These are phyloP conservation scores for Morpho deidamia DNA, from an alignment of 2,888 invertebrate genomes.

Conservation along the genomic window DNA sequence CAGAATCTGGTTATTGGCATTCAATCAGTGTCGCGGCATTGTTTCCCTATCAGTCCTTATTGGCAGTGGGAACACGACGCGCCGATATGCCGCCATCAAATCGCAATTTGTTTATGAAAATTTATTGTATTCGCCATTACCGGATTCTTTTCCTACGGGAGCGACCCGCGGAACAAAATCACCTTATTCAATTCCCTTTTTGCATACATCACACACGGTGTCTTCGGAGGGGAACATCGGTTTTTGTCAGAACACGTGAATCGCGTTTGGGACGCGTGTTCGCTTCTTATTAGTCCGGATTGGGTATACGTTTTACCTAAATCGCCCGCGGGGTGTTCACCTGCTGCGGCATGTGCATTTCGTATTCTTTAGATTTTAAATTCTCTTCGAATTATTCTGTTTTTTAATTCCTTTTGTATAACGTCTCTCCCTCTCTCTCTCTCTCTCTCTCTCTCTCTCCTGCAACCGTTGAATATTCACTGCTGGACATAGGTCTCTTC, in stretches of 20 bases:
- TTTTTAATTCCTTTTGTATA: background rate
- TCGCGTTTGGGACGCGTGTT: slow-evolving; percentile 72
- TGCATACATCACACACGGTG: slow-evolving; percentile 74
- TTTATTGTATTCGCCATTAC: slow-evolving; percentile 79
- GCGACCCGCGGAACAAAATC: slow-evolving; percentile 73
- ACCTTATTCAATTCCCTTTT: slow-evolving; percentile 79
- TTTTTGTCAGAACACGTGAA: slow-evolving; percentile 76
- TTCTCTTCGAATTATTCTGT: background rate
- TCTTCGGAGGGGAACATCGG: slow-evolving; percentile 60
- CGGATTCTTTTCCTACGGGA: slow-evolving; percentile 75
- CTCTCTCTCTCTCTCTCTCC: too few species aligned
- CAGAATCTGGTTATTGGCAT: slow-evolving; percentile 53
- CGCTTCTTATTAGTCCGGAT: slow-evolving; percentile 73
- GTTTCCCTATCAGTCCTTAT: slow-evolving; percentile 77
- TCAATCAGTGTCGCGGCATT: slow-evolving; percentile 75
- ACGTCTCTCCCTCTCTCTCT: too few species aligned
- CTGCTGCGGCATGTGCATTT: slow-evolving; percentile 26
- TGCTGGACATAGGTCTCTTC: too few species aligned
- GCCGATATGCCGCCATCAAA: slow-evolving; percentile 71
- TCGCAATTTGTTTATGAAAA: slow-evolving; percentile 79
- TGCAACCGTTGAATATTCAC: too few species aligned
- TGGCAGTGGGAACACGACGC: slow-evolving; percentile 65
- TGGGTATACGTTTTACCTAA: slow-evolving; percentile 64
- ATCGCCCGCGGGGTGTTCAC: slow-evolving; percentile 46
- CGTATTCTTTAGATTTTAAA: slow-evolving; percentile 20